phyloP scores from a whole-genome alignment of 2,113 vertebrate genomes.

The Onychostoma macrolepis region DNA sequence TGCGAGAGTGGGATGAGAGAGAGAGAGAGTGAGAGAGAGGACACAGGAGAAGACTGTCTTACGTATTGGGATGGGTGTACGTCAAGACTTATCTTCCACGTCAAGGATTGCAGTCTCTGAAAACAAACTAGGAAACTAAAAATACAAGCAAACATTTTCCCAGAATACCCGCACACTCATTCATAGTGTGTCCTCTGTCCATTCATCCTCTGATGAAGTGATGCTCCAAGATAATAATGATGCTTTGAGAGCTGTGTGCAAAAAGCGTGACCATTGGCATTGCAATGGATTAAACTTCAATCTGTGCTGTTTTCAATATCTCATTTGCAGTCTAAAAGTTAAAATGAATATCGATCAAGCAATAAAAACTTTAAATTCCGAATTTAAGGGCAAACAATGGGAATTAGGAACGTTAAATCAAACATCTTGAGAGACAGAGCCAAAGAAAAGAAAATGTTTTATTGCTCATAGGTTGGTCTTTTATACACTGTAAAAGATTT shows the following conservation, averaged over 20 bases:
- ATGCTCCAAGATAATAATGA: not conserved
- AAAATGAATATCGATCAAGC: not conserved
- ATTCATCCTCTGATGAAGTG: slow-evolving; percentile 21
- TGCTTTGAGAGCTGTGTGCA: not conserved
- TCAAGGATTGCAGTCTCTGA: slow-evolving; percentile 38
- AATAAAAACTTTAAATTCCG: not conserved
- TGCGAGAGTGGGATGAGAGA: slow-evolving; percentile 43
- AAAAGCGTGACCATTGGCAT: not conserved
- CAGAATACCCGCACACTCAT: not conserved
- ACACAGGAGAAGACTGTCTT: slow-evolving; percentile 37
- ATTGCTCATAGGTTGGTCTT: not conserved
- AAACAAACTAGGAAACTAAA: slow-evolving; percentile 44
- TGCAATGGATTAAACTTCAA: slow-evolving; percentile 6
- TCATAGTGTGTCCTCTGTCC: not conserved
- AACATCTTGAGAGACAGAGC: not conserved
- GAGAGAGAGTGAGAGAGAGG: slow-evolving; percentile 24
- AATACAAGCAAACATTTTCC: slow-evolving; percentile 40
- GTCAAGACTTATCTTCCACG: slow-evolving; percentile 38
- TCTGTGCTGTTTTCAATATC: not conserved
- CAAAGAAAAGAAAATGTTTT: not conserved
- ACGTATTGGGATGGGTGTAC: slow-evolving; percentile 37
- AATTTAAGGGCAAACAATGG: not conserved
- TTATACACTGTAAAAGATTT: not conserved
- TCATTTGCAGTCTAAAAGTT: not conserved
- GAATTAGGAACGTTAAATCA: not conserved